A percentile compares a stretch with the other conserved stretches of the same genome.
Conservation (phyloP, 2,113 vertebrate genomes). For the Nasalis larvatus region DNA sequence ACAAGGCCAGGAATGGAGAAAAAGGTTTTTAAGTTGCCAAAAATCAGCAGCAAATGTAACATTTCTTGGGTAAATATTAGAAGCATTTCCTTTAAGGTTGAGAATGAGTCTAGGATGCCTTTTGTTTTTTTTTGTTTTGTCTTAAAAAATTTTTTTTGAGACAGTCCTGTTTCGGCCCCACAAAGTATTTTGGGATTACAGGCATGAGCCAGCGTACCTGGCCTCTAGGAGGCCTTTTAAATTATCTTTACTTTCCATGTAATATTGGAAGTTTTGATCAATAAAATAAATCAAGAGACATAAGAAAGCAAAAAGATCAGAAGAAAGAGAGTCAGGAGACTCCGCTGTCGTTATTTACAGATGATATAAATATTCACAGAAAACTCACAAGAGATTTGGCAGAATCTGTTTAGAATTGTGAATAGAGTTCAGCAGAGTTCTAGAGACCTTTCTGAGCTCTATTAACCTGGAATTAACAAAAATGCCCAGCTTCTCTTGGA, state of each 20-base stretch:
- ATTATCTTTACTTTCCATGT: not conserved
- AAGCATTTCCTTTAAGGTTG: slow-evolving; percentile 7
- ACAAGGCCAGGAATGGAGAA: slow-evolving; percentile 3
- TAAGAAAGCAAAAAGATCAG: not conserved
- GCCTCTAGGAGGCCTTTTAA: not conserved
- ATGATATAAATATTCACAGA: not conserved
- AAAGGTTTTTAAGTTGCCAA: not conserved
- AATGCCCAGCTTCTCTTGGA: not conserved
- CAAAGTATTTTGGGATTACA: not conserved
- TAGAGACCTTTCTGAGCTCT: not conserved
- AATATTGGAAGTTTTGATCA: not conserved
- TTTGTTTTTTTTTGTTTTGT: not conserved
- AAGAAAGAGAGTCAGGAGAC: not conserved
- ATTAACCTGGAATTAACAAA: not conserved
- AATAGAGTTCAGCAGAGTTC: not conserved
- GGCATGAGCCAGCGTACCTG: not conserved
- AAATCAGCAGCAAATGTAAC: slow-evolving; percentile 19
- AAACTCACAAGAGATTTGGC: not conserved
- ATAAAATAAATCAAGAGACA: slow-evolving; percentile 31
- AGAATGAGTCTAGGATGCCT: not conserved
- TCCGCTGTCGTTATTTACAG: not conserved
- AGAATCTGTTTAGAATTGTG: not conserved
- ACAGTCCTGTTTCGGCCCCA: not conserved
- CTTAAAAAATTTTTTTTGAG: too few relatives aligned
- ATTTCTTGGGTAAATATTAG: slow-evolving; percentile 17